Evolutionary conservation across 2,797 vertebrate genomes (phyloP).

Genomic region (Nasua narica): DNA sequence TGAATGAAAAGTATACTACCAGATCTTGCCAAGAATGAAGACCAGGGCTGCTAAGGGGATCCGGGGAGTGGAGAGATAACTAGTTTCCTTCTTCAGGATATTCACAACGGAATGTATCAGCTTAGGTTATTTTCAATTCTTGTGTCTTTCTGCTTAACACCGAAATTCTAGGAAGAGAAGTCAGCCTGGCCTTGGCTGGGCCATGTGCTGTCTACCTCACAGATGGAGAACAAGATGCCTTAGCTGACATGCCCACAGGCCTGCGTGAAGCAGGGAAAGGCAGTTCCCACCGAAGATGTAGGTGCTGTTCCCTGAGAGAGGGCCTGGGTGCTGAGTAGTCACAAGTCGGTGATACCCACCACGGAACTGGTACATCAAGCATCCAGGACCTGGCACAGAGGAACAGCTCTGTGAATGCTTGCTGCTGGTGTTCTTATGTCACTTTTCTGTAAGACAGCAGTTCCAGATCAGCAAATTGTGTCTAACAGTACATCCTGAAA

Average conservation of each 20-base stretch:
- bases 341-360: not conserved
- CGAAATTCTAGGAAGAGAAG: not conserved
- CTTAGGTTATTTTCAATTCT: not conserved
- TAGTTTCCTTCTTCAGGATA: not conserved
- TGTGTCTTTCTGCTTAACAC: not conserved
- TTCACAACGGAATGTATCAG: not conserved
- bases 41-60: not conserved
- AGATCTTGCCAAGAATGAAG: not conserved
- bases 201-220: not conserved
- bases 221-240: not conserved
- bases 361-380: fast-evolving
- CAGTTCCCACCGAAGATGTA: not conserved
- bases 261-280: not conserved
- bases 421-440: not conserved
- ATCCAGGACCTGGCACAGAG: too few relatives aligned
- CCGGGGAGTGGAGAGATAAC: not conserved
- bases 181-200: not conserved
- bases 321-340: not conserved
- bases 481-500: not conserved
- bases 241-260: not conserved
- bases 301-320: not conserved
- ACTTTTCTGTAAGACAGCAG: not conserved
- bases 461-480: not conserved
- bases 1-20: not conserved
- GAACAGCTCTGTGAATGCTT: not conserved